These are phyloP conservation scores for Pelecanus crispus DNA, from an alignment of 2,113 vertebrate genomes.

Conservation along the genomic window DNA sequence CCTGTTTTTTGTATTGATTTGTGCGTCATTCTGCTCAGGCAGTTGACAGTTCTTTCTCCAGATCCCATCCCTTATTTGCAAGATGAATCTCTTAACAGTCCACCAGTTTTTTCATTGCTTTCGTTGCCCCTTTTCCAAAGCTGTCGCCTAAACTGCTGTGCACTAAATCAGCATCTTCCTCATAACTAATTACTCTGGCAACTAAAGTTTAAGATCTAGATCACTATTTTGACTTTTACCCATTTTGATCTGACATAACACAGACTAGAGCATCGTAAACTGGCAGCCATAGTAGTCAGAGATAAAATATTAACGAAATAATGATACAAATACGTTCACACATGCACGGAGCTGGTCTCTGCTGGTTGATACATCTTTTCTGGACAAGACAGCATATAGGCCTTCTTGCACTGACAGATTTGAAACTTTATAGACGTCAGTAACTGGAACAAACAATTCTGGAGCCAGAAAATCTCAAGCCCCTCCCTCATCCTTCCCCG, in stretches of 20 bases:
- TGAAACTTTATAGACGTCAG: neutral
- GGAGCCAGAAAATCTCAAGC: neutral
- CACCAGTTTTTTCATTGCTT: neutral
- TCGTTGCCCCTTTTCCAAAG: neutral
- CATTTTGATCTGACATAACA: neutral
- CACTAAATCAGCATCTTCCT: neutral
- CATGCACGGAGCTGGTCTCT: neutral
- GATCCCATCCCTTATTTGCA: neutral
- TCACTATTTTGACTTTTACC: neutral
- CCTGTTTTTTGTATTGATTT: neutral
- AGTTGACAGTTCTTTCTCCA: neutral
- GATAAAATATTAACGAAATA: neutral
- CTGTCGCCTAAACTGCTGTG: neutral
- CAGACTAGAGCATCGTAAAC: neutral
- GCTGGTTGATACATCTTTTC: neutral
- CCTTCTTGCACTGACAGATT: neutral
- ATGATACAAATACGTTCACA: neutral
- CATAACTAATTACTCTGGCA: neutral
- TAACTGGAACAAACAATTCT: neutral
- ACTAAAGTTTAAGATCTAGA: neutral
- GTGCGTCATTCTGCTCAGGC: neutral
- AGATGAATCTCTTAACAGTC: neutral
- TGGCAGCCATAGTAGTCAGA: neutral
- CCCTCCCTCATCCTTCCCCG: neutral
- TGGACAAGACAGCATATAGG: neutral